phyloP scores from a whole-genome alignment of 2,888 invertebrate genomes.

The Sialis lutaria region DNA sequence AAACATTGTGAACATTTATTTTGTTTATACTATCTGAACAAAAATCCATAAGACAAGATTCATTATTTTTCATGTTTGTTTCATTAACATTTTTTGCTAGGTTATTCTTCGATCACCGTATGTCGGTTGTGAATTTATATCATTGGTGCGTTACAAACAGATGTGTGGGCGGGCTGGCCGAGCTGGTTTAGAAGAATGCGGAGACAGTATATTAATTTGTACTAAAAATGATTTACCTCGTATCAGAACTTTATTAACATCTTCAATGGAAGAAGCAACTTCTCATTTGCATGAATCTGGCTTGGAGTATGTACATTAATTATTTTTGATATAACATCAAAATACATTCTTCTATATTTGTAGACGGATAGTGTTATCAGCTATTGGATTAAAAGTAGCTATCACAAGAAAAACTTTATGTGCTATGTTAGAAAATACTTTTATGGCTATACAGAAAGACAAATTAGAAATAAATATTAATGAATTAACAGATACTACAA shows the following conservation, averaged over 20 bases:
- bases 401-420: slow-evolving; percentile 31
- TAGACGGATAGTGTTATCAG: slow-evolving; percentile 45
- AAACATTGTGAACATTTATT: neutral
- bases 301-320: slow-evolving; percentile 21
- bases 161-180: slow-evolving; percentile 92
- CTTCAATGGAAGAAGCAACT: slow-evolving; percentile 48
- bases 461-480: slow-evolving; percentile 25
- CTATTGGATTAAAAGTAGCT: slow-evolving; percentile 46
- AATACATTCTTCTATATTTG: neutral
- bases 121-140: slow-evolving; percentile 57
- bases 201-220: slow-evolving; percentile 79
- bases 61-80: neutral
- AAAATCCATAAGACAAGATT: neutral
- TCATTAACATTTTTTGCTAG: slow-evolving; percentile 14
- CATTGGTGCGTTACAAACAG: slow-evolving; percentile 74
- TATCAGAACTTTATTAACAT: slow-evolving; percentile 36
- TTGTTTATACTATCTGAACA: neutral
- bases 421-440: slow-evolving; percentile 35
- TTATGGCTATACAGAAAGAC: slow-evolving; percentile 46
- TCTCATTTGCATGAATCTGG: slow-evolving; percentile 39
- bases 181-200: slow-evolving; percentile 64
- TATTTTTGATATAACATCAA: neutral
- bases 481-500: neutral
- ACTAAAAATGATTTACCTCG: slow-evolving; percentile 36
- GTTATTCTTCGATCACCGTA: slow-evolving; percentile 73